A percentile compares a stretch with the other conserved stretches of the same genome.
phyloP scores from a whole-genome alignment of 2,888 invertebrate species.

The Scaptodrosophila latifasciaeformis region DNA sequence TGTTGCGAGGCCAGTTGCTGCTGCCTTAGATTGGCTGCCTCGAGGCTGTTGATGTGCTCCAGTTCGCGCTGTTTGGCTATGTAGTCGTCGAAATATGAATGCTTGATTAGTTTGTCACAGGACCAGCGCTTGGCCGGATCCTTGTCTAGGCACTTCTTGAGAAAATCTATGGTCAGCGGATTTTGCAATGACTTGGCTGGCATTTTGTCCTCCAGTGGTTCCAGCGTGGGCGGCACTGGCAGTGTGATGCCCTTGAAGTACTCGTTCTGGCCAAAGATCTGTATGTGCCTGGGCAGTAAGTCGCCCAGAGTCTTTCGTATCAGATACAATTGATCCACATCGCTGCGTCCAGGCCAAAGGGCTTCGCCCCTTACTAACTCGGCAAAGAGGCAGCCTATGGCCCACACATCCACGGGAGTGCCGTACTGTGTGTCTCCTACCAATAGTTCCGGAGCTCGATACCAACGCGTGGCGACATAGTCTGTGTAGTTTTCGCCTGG shows the following conservation, averaged over 20 bases:
- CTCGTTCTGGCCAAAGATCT: constrained; percentile 96
- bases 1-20: constrained; percentile 67
- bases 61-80: constrained; percentile 85
- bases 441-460: constrained; percentile 95
- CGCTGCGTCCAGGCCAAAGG: constrained; percentile 98
- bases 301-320: constrained; percentile 97
- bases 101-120: constrained; percentile 91
- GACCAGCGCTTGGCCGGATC: constrained; percentile 94
- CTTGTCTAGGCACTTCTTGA: constrained; percentile 96
- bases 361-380: constrained; percentile 93
- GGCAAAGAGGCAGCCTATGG: constrained; percentile 94
- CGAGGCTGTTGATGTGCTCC: constrained; percentile 72
- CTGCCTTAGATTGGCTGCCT: constrained; percentile 63
- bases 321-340: constrained; percentile 97
- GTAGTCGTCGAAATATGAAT: constrained; percentile 94
- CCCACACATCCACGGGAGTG: constrained; percentile 97
- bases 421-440: constrained; percentile 97
- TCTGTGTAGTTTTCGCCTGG: constrained; percentile 99
- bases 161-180: constrained; percentile 86
- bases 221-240: constrained; percentile 91
- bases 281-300: constrained; percentile 93
- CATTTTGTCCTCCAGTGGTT: constrained; percentile 90
- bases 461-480: constrained; percentile 99
- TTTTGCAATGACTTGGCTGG: constrained; percentile 82
- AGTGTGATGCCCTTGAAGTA: constrained; percentile 92